These are phyloP conservation scores for Sylvicola cinctus DNA, from an alignment of 2,888 invertebrate genomes.

Conservation along the genomic window DNA sequence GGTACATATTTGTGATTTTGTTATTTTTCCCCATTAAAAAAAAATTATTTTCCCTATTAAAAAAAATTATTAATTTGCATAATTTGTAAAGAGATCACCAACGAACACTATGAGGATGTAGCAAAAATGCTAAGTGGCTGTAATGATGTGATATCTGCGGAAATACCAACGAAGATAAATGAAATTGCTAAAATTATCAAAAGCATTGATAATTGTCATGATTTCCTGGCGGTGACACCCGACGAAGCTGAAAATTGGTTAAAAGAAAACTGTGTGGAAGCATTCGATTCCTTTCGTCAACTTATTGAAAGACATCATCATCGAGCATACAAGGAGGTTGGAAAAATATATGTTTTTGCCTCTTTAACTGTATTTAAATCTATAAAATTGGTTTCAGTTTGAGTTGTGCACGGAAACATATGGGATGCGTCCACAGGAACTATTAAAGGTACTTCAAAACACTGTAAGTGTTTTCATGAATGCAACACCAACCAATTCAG, in stretches of 20 bases:
- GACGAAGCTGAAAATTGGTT: conserved; percentile 37
- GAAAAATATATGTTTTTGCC: not conserved
- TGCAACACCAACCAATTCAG: conserved; percentile 6
- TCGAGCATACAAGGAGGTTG: conserved; percentile 40
- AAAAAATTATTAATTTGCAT: conserved; percentile 19
- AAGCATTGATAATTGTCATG: conserved; percentile 24
- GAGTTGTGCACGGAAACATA: conserved; percentile 44
- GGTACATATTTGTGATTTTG: too few species aligned
- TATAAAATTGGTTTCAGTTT: conserved; percentile 29
- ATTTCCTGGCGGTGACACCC: conserved; percentile 29
- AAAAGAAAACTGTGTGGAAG: conserved; percentile 26
- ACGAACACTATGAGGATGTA: conserved; percentile 47
- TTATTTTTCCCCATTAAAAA: too few species aligned
- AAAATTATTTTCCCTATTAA: too few species aligned
- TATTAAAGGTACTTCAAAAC: conserved; percentile 41
- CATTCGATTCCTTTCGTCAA: conserved; percentile 27
- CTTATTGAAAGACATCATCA: conserved; percentile 54
- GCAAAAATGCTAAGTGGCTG: conserved; percentile 45
- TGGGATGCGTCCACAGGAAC: conserved; percentile 35
- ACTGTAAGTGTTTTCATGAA: conserved; percentile 18
- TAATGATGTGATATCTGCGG: conserved; percentile 48
- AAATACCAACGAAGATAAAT: conserved; percentile 37
- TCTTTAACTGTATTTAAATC: not conserved
- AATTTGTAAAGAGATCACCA: conserved; percentile 30
- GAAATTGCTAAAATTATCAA: conserved; percentile 27